Evolutionary conservation across 2,888 invertebrate species (phyloP).

Genomic region (Ariolimax columbianus): DNA sequence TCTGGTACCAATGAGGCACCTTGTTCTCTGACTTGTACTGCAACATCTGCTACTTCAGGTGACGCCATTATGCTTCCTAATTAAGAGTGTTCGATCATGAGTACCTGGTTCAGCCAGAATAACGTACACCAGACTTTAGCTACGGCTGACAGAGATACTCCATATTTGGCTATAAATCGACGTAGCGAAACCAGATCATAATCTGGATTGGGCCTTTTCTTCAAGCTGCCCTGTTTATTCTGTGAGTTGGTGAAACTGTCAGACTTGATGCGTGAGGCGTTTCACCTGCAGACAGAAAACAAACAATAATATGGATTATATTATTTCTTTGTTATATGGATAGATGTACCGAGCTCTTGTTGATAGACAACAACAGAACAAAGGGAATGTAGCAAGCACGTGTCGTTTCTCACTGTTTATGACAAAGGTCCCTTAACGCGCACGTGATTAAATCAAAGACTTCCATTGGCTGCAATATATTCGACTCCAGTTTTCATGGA

Average conservation of each 20-base stretch:
- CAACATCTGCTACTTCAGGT: not conserved
- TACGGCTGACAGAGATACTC: too few relatives aligned
- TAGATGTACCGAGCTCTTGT: not conserved
- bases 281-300: not conserved
- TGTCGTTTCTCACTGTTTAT: not conserved
- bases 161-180: too few relatives aligned
- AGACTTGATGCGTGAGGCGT: not conserved
- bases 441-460: too few relatives aligned
- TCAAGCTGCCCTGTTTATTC: not conserved
- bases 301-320: not conserved
- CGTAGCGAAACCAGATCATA: too few relatives aligned
- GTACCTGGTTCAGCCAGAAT: too few relatives aligned
- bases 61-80: constrained; percentile 5
- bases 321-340: not conserved
- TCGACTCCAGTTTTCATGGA: too few relatives aligned
- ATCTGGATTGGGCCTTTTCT: too few relatives aligned
- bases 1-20: not conserved
- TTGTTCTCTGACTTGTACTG: not conserved
- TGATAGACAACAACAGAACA: not conserved
- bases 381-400: not conserved
- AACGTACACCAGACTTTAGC: too few relatives aligned
- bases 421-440: not conserved
- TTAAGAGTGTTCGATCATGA: too few relatives aligned
- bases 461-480: too few relatives aligned
- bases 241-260: too few relatives aligned